These are phyloP conservation scores for Oxycera nigricornis DNA, from an alignment of 2,888 invertebrate genomes.

Conservation along the genomic window DNA sequence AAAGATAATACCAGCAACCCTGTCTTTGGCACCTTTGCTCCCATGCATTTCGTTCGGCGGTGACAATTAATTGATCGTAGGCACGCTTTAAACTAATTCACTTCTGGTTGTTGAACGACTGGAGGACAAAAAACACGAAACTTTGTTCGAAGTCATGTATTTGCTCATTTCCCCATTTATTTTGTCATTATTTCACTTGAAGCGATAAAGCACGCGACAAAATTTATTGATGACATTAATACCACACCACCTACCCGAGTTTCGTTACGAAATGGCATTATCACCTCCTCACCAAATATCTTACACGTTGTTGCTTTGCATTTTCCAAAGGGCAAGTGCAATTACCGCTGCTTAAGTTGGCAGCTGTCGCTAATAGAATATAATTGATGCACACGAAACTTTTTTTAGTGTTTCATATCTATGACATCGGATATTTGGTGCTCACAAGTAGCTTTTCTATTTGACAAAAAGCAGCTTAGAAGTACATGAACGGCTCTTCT, in stretches of 20 bases:
- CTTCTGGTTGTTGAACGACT: not conserved
- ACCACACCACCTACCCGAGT: slow-evolving; percentile 11
- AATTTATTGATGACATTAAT: slow-evolving; percentile 29
- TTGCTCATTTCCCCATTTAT: slow-evolving; percentile 32
- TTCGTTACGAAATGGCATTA: slow-evolving; percentile 22
- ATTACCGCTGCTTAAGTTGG: not conserved
- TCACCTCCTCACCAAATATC: slow-evolving; percentile 5
- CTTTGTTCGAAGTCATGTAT: not conserved
- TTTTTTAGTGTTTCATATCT: not conserved
- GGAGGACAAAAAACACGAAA: slow-evolving; percentile 17
- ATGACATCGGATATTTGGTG: too few relatives aligned
- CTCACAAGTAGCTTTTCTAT: too few relatives aligned
- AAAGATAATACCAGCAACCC: too few relatives aligned
- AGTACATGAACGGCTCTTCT: too few relatives aligned
- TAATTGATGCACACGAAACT: not conserved
- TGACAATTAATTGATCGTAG: slow-evolving; percentile 37
- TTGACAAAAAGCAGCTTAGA: too few relatives aligned
- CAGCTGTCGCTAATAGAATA: not conserved
- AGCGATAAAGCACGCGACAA: slow-evolving; percentile 34
- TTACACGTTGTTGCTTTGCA: not conserved
- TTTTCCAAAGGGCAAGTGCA: not conserved
- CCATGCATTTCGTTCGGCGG: not conserved
- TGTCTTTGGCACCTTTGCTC: too few relatives aligned
- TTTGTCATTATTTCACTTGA: slow-evolving; percentile 30
- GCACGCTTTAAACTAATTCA: slow-evolving; percentile 37